phyloP scores from a whole-genome alignment of 2,113 vertebrate species.

The Dasypus novemcinctus region DNA sequence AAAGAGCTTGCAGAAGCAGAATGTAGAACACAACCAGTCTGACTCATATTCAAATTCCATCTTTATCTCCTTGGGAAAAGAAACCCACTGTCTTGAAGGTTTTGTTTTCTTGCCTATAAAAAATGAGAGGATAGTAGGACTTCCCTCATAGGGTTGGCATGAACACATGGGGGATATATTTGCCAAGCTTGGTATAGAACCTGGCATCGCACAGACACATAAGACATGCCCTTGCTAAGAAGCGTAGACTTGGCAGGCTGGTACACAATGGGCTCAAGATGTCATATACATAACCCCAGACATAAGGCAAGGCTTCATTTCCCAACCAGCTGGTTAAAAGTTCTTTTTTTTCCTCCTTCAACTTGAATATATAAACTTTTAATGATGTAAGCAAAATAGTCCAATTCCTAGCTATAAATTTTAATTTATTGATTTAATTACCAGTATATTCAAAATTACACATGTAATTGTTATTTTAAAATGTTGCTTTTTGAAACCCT shows the following conservation, averaged over 20 bases:
- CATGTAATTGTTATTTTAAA: neutral
- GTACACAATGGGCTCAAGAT: neutral
- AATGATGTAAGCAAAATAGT: slow-evolving; percentile 18
- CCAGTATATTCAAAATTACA: neutral
- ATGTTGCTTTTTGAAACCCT: neutral
- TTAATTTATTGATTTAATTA: neutral
- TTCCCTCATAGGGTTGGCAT: neutral
- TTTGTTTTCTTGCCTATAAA: neutral
- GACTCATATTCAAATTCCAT: accelerated
- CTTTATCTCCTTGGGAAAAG: neutral
- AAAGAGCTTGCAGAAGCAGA: neutral
- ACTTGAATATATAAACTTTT: neutral
- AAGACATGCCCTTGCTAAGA: neutral
- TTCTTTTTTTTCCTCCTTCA: neutral
- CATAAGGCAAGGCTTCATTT: slow-evolving; percentile 4
- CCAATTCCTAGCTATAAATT: neutral
- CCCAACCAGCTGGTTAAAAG: neutral
- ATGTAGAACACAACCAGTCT: neutral
- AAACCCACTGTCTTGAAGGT: neutral
- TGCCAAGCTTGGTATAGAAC: neutral
- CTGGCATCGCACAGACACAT: neutral
- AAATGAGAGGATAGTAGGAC: neutral
- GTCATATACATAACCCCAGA: neutral
- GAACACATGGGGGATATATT: neutral
- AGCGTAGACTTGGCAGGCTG: neutral